These are phyloP conservation scores for Ibycter americanus DNA, from an alignment of 2,797 vertebrate genomes.

Conservation along the genomic window DNA sequence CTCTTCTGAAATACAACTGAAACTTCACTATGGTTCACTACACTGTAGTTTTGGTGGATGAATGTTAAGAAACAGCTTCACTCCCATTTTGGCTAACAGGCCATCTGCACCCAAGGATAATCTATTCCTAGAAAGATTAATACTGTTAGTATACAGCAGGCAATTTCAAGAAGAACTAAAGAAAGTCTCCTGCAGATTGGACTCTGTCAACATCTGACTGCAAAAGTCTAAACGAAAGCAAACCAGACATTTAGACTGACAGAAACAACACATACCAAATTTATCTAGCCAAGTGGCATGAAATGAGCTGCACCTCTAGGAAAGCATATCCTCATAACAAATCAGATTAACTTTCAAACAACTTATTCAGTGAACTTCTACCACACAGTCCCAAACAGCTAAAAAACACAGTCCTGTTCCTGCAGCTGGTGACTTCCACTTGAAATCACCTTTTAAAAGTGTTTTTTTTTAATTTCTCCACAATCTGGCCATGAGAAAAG, in stretches of 20 bases:
- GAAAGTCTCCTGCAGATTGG: background rate
- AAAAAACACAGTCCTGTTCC: background rate
- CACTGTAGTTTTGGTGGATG: background rate
- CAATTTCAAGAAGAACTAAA: background rate
- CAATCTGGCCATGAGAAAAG: background rate
- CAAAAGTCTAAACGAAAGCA: background rate
- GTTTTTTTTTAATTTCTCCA: background rate
- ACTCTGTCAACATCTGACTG: background rate
- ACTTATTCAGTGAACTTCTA: background rate
- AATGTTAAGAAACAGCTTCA: background rate
- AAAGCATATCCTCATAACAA: background rate
- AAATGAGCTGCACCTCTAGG: background rate
- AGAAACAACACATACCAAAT: background rate
- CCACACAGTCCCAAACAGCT: background rate
- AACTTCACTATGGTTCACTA: background rate
- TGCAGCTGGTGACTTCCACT: background rate
- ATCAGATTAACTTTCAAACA: background rate
- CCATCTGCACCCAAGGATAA: background rate
- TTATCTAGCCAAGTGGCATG: background rate
- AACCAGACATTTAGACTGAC: background rate
- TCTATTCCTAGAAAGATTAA: slow-evolving; percentile 15
- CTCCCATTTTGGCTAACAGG: background rate
- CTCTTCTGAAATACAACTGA: background rate
- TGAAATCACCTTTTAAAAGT: background rate
- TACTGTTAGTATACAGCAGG: background rate